Evolutionary conservation across 2,888 invertebrate species (phyloP), one percentile per base, ranked within the genome.

Genomic region (Eudemis profundana): DNA sequence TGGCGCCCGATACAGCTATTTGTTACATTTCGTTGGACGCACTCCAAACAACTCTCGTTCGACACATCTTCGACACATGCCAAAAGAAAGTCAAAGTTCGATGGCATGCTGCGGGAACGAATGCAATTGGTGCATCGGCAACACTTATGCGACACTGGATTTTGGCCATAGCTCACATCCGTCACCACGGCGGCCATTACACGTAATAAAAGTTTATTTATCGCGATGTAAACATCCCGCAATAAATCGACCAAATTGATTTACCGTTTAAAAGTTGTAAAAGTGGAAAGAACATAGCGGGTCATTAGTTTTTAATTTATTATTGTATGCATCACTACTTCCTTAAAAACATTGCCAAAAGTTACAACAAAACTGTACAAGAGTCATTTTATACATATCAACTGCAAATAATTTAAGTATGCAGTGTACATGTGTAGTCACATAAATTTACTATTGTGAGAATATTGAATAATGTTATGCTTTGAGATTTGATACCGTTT

Each of bases 51-150:
- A 74, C 77, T 76, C 75, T 75, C 77, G 79, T 73, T 82, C 79
- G 75, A 75, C 73, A 72, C 78, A 77, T 74, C 78, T 77, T 82
- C 80, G 81, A 82, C 78, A 82, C 78, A 79, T 82, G 86, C 87
- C 85, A 84, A 83, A 85, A 84, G 85, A 90, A 89, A 90, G 89
- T 84, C 88, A 85, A 86, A 89, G 89, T 89, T 90, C 87, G 87
- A 85, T 83, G 86, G 84, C 86, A 82, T 82, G 71, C 42, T 40
- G 53, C 54, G 56, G 36, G 33, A 53, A 51, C 50, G 10, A 51
- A 59, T 62, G 19, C 49, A 60, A 59, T 66, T 66, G 42, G 54
- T 66, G 50, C 59, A 36, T 54, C 47, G 53, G 49, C 15, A 29
- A 47, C 17, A 27, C 46, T 44, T 64, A 46, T 29, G 40, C 59